A percentile compares a stretch with the other conserved stretches of the same genome.
Evolutionary conservation across 2,888 invertebrate species (phyloP).

Genomic region (Drosophila planitibia): DNA sequence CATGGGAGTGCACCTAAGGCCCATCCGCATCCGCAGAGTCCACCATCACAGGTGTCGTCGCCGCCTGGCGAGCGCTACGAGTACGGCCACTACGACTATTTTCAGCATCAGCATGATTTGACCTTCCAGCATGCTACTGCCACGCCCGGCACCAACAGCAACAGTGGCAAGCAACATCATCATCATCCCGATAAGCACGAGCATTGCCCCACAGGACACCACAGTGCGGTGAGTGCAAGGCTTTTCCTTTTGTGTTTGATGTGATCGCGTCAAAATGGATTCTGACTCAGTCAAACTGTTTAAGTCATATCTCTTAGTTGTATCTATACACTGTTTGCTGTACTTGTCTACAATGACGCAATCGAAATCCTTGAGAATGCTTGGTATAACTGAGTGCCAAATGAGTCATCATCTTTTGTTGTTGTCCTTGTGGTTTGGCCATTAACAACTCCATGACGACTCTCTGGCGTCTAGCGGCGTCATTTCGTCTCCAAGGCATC

Average conservation of each 20-base stretch:
- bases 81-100: slow-evolving; percentile 71
- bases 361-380: slow-evolving; percentile 65
- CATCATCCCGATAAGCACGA: slow-evolving; percentile 75
- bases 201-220: slow-evolving; percentile 83
- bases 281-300: background rate
- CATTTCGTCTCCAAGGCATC: slow-evolving; percentile 50
- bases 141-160: slow-evolving; percentile 39
- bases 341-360: slow-evolving; percentile 58
- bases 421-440: slow-evolving; percentile 55
- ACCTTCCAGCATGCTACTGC: slow-evolving; percentile 53
- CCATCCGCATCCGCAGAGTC: slow-evolving; percentile 59
- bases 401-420: slow-evolving; percentile 63
- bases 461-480: slow-evolving; percentile 52
- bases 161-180: slow-evolving; percentile 46
- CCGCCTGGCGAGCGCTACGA: slow-evolving; percentile 59
- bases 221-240: slow-evolving; percentile 78
- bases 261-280: slow-evolving; percentile 9
- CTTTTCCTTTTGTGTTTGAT: slow-evolving; percentile 18
- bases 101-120: slow-evolving; percentile 70
- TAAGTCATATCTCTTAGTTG: background rate
- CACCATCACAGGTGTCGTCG: slow-evolving; percentile 75
- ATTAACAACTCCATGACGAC: slow-evolving; percentile 71
- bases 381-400: slow-evolving; percentile 54
- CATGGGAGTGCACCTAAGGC: slow-evolving; percentile 65
- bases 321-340: slow-evolving; percentile 2